Evolutionary conservation across 1,140 invertebrate species (phyloP), one percentile per base, ranked within the genome.

Genomic region (Hestina assimilis): DNA sequence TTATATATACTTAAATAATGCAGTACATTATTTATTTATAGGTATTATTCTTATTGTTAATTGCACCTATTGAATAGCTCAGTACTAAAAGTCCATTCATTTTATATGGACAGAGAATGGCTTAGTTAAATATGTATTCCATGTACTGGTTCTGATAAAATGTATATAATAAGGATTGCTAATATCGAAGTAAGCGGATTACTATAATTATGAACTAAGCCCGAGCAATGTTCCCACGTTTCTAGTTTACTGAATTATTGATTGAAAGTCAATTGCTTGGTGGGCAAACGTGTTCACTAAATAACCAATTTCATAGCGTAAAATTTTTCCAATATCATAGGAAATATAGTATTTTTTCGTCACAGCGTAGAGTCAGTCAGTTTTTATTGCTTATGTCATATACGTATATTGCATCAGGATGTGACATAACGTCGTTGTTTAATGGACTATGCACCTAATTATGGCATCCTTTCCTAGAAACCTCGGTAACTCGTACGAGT

Each of bases 401-500:
- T 17, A 38, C 15, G 15, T 17, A 38, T n/a, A n/a, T n/a, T n/a
- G n/a, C n/a, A n/a, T n/a, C 6, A 19, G 19, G 19, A 17, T 38
- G 7, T 38, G n/a, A 19, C 19, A 38, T 38, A 17, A 38, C 33
- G 33, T 19, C 1, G 33, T 38, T 38, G 33, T 38, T 38, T 15
- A 38, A 19, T 17, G 7, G 45, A 57, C 17, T 42, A 33, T 51
- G 45, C 20, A 23, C 54, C 54, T 57, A 58, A 59, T 43, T 55
- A 43, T 48, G 20, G 52, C 59, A 59, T 66, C 59, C 59, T 62
- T 65, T 65, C 57, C 57, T 69, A 66, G 67, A 66, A 70, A 62
- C 53, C 47, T 29, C 59, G 50, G 45, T 66, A 35, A 52, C 35
- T 46, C 48, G 48, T 43, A 48, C 42, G 33, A 45, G 68, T 65